Evolutionary conservation across 2,113 vertebrate genomes (phyloP), one percentile per base, ranked within the genome.

Genomic region (Corvus hawaiiensis): DNA sequence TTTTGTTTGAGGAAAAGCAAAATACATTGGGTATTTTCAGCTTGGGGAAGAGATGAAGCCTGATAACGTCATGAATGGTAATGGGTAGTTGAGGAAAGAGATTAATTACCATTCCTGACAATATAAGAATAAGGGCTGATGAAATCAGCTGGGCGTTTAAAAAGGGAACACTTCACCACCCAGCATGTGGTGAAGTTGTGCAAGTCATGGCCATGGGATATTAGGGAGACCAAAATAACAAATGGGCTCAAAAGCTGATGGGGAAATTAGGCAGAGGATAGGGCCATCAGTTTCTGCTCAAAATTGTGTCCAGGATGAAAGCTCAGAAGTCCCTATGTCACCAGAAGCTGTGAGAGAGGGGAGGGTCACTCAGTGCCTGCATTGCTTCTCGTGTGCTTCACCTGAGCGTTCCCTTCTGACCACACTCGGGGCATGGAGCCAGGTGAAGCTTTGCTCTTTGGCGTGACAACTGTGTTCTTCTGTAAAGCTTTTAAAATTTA

Each of bases 21-120:
- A 92, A 78, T 64, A 56, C 6, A 30, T 35, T 23, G 73, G 8
- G 52, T 87, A 81, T 94, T 92, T 96, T 90, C 73, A 84, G 56
- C 44, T 37, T 61, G 48, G 54, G 56, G 37, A 86, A 88, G 41
- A 95, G 83, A 87, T 81, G 55, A 86, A 77, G 72, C 35, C 61
- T 92, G 80, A 78, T 89, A 93, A 68, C 16, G 11, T 84, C 69
- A 59, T 35, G 76, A 92, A 74, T 56, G 48, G 73, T 55, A 92
- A 94, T 86, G 84, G 64, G 33, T 84, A 87, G 86, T 49, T 89
- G 86, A 92, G 68, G 72, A 86, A 94, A 84, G 77, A 93, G 76
- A 78, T 89, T 91, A 93, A 96, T 96, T 92, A 74, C 61, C 10
- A 78, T 89, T 81, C 48, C 80, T 91, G 89, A 95, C 80, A 89